Conservation (phyloP, 2,113 vertebrate species). For the Electrona antarctica region DNA sequence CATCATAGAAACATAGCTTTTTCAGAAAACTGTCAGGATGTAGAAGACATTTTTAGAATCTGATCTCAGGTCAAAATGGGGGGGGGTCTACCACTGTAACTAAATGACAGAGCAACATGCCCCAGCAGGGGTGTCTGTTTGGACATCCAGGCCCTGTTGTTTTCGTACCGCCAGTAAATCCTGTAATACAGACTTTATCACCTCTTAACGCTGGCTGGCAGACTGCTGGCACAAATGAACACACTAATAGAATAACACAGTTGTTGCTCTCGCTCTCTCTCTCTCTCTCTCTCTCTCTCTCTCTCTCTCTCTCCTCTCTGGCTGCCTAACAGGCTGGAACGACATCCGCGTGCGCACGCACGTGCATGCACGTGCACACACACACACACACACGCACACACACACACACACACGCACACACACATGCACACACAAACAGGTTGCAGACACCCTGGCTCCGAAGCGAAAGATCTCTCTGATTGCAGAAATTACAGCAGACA, state of each 20-base stretch:
- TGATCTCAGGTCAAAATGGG: too few relatives aligned
- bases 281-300: slow-evolving; percentile 53
- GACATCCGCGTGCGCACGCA: not conserved
- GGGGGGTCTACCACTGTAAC: too few relatives aligned
- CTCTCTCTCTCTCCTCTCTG: slow-evolving; percentile 49
- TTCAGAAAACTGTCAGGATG: too few relatives aligned
- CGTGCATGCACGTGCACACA: slow-evolving; percentile 1
- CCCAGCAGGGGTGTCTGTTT: not conserved
- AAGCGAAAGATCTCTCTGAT: slow-evolving; percentile 67
- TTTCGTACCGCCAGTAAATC: slow-evolving; percentile 22
- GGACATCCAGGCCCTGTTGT: not conserved
- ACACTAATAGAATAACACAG: slow-evolving; percentile 61
- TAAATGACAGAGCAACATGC: too few relatives aligned
- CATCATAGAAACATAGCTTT: too few relatives aligned
- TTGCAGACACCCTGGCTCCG: slow-evolving; percentile 75
- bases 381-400: slow-evolving; percentile 37
- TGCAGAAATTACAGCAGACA: slow-evolving; percentile 68
- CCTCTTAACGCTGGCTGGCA: slow-evolving; percentile 32
- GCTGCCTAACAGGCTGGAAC: slow-evolving; percentile 19
- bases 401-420: slow-evolving; percentile 32
- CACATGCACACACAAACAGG: slow-evolving; percentile 36
- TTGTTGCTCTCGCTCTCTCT: slow-evolving; percentile 61
- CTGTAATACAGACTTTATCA: slow-evolving; percentile 32
- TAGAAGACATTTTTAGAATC: too few relatives aligned
- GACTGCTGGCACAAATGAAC: slow-evolving; percentile 36